These are phyloP conservation scores for Drosophila engyochracea DNA, from an alignment of 2,888 invertebrate species.

Conservation along the genomic window DNA sequence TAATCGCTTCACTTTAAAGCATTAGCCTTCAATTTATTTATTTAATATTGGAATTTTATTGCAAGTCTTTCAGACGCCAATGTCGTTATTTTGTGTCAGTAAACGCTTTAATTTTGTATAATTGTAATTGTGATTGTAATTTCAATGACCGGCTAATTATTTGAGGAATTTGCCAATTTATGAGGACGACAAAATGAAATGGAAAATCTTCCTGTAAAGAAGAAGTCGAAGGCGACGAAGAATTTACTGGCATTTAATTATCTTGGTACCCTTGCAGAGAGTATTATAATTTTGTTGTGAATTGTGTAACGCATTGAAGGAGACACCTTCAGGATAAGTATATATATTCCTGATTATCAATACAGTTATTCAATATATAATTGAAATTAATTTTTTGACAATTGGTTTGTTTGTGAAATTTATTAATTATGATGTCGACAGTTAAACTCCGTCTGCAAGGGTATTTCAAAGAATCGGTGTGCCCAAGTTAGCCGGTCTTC, in stretches of 20 bases:
- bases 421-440: not conserved
- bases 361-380: not conserved
- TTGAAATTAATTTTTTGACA: not conserved
- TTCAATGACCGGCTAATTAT: conserved; percentile 42
- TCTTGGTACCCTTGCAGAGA: conserved; percentile 30
- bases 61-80: not conserved
- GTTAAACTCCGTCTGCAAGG: not conserved
- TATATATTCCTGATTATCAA: not conserved
- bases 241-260: conserved; percentile 56
- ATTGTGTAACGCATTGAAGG: not conserved
- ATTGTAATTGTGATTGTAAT: conserved; percentile 45
- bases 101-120: conserved; percentile 28
- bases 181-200: conserved; percentile 4
- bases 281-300: not conserved
- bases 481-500: not conserved
- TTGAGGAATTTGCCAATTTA: conserved; percentile 42
- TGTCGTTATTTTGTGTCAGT: conserved; percentile 24
- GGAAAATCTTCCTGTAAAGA: not conserved
- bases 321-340: not conserved
- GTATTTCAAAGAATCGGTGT: not conserved
- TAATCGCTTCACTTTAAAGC: not conserved
- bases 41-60: not conserved
- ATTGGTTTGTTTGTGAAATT: not conserved
- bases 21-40: not conserved
- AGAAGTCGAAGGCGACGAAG: not conserved